Evolutionary conservation across 1,140 invertebrate species (phyloP).

Genomic region (Drosophila gunungcola): DNA sequence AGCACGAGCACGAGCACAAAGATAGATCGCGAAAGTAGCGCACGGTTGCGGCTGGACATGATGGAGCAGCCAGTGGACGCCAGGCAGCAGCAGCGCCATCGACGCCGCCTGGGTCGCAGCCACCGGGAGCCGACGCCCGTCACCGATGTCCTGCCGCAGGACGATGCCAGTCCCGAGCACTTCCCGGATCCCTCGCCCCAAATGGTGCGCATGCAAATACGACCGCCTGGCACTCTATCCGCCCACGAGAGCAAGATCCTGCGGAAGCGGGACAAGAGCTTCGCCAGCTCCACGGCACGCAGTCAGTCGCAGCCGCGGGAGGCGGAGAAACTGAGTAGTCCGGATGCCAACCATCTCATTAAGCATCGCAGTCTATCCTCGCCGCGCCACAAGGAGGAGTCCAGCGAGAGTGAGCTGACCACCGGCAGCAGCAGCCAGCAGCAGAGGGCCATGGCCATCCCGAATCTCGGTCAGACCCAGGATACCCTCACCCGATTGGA

Average conservation of each 20-base stretch:
- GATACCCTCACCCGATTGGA: conserved; percentile 70
- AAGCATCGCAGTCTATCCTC: conserved; percentile 81
- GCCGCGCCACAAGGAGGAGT: conserved; percentile 78
- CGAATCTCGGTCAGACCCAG: conserved; percentile 12
- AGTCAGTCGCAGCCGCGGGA: conserved; percentile 85
- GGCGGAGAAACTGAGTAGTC: conserved; percentile 71
- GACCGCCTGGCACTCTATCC: conserved; percentile 68
- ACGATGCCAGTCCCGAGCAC: conserved; percentile 13
- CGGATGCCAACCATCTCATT: conserved; percentile 69
- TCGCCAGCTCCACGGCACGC: conserved; percentile 64
- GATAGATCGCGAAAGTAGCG: conserved; percentile 27
- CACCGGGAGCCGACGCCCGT: conserved; percentile 87
- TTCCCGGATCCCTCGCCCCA: conserved; percentile 48
- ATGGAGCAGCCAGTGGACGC: conserved; percentile 14
- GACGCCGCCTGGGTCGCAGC: conserved; percentile 60
- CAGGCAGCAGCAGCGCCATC: conserved; percentile 55
- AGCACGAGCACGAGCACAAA: conserved; percentile 32
- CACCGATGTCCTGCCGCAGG: conserved; percentile 49
- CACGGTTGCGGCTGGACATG: conserved; percentile 33
- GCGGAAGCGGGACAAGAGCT: conserved; percentile 72
- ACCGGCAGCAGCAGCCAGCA: conserved; percentile 40
- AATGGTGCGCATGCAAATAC: conserved; percentile 75
- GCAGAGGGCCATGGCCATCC: not conserved
- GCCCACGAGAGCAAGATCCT: conserved; percentile 83
- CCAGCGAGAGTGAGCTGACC: conserved; percentile 75